Evolutionary conservation across 2,888 invertebrate species (phyloP), one percentile per base, ranked within the genome.

Genomic region (Epinotia demarniana): DNA sequence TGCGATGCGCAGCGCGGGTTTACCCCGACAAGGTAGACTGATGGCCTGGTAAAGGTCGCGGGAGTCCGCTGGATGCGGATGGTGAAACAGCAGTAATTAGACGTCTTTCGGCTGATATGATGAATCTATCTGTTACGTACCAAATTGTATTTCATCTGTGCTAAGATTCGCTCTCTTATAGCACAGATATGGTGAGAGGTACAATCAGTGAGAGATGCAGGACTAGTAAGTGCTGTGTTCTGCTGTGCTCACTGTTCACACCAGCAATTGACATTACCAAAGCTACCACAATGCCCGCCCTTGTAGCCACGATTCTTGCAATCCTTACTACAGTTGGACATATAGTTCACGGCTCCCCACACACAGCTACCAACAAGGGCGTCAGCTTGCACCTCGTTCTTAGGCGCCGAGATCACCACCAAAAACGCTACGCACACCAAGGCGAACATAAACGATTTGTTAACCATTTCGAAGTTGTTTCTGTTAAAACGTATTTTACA

Each of bases 301-400:
- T 72, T 71, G 53, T 62, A 71, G 1, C 62, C 62, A 2, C 81
- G 79, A 3, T 83, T 64, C 64, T 84, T 80, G 79, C 84, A 84
- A 64, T 84, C 84, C 0, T 23, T n/a, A 58, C 82, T 82, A 72
- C 84, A 84, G 64, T 84, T 64, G 0, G n/a, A n/a, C n/a, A n/a
- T n/a, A n/a, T n/a, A n/a, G n/a, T n/a, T n/a, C n/a, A n/a, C n/a
- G 16, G 79, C 84, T 0, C 84, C 84, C 83, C 83, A 84, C 0
- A 84, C 84, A 57, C 84, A 84, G 78, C 84, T 84, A 46, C 84
- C 84, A 27, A 84, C 75, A 6, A 58, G 80, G 4, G 73, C 78
- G 64, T 84, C 84, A 0, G 84, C 84, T 5, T 61, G 39, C 1
- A 75, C 83, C 11, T n/a, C 62, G 5, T 67, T 72, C 60, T 81